A percentile compares a stretch with the other conserved stretches of the same genome.
These are phyloP conservation scores for Beroe forskalii DNA, from an alignment of 37 sponge, comb jelly and placozoan genomes.

Conservation along the genomic window DNA sequence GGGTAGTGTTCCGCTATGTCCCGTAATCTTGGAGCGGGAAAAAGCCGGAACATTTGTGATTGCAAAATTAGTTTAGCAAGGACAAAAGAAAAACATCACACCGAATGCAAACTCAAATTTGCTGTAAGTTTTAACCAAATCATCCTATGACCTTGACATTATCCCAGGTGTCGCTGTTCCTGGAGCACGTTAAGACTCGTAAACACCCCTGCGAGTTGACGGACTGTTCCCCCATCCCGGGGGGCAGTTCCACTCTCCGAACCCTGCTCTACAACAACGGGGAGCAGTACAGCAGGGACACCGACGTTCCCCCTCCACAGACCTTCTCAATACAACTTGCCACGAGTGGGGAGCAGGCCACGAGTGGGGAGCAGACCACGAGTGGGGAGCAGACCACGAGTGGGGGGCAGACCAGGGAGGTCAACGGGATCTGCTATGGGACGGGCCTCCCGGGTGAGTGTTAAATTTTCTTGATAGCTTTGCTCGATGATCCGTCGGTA, in stretches of 20 bases:
- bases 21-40: no score
- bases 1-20: no score
- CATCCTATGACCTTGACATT: no score
- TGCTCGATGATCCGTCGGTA: no score
- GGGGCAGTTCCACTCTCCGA: not conserved
- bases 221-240: not conserved
- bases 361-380: not conserved
- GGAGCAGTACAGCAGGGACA: constrained; percentile 7
- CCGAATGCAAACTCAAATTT: no score
- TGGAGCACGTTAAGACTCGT: not conserved
- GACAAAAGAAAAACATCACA: no score
- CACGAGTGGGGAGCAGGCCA: no score
- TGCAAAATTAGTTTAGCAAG: no score
- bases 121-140: no score
- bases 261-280: not conserved
- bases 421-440: not conserved
- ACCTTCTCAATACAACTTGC: not conserved
- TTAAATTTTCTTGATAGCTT: no score
- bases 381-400: not conserved
- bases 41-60: no score
- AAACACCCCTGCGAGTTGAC: not conserved
- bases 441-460: constrained; percentile 15
- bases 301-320: constrained; percentile 15
- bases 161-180: not conserved
- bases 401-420: not conserved